Conservation (phyloP, 2,113 vertebrate species). For the Syrmaticus mikado region DNA sequence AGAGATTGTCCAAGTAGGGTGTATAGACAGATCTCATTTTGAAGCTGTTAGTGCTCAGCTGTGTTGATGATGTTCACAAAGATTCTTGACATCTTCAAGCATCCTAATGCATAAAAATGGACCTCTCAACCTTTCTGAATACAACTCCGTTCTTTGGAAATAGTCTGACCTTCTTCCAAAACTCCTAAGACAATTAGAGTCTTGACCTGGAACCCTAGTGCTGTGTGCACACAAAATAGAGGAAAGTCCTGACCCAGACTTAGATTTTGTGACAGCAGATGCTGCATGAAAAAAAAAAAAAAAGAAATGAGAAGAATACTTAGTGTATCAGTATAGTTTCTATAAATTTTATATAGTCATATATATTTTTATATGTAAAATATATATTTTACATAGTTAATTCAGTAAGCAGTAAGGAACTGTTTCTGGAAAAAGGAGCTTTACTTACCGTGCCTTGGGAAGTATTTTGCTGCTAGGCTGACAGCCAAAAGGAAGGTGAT, state of each 20-base stretch:
- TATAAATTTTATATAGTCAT: not conserved
- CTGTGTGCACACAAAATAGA: not conserved
- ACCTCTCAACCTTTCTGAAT: not conserved
- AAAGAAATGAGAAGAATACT: slow-evolving; percentile 1
- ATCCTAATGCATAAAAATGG: not conserved
- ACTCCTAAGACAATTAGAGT: not conserved
- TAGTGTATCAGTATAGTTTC: not conserved
- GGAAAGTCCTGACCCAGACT: not conserved
- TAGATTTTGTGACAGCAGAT: slow-evolving; percentile 4
- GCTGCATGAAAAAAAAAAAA: not conserved
- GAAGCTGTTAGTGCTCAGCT: not conserved
- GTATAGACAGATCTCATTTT: not conserved
- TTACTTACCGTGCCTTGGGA: slow-evolving; percentile 52
- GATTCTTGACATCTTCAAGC: not conserved
- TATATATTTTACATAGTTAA: not conserved
- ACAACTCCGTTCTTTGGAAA: not conserved
- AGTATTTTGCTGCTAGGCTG: slow-evolving; percentile 8
- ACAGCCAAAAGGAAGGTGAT: slow-evolving; percentile 38
- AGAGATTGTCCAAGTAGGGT: not conserved
- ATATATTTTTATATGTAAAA: not conserved
- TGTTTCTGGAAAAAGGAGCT: not conserved
- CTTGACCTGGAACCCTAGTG: not conserved
- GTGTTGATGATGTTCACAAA: not conserved
- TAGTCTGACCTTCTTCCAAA: not conserved
- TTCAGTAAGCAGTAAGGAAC: not conserved